Conservation (phyloP, 2,113 vertebrate species). For the Lepisosteus oculatus region DNA sequence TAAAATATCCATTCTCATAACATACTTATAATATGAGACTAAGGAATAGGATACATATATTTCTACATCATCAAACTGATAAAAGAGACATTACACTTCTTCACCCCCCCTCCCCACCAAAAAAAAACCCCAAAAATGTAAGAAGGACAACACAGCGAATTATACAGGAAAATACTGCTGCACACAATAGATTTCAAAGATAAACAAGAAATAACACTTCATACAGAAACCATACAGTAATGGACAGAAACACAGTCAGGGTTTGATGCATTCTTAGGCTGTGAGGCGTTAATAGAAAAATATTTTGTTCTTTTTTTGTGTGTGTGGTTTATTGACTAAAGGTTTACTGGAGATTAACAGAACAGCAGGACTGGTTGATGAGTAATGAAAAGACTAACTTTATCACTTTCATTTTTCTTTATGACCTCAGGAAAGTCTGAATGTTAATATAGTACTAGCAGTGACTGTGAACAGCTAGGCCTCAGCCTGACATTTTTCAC, state of each 20-base stretch:
- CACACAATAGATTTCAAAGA: constrained; percentile 84
- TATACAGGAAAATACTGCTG: constrained; percentile 89
- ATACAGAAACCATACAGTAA: constrained; percentile 86
- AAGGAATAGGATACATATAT: constrained; percentile 87
- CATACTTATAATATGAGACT: constrained; percentile 94
- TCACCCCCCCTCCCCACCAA: constrained; percentile 38
- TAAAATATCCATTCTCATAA: constrained; percentile 99
- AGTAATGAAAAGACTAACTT: not conserved
- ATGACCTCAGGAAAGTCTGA: too few relatives aligned
- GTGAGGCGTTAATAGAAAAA: constrained; percentile 62
- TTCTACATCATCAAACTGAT: constrained; percentile 85
- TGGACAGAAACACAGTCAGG: constrained; percentile 74
- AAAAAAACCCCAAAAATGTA: constrained; percentile 55
- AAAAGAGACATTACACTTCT: constrained; percentile 67
- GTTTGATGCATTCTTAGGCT: constrained; percentile 70
- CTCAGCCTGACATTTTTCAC: too few relatives aligned
- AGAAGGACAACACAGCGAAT: constrained; percentile 76
- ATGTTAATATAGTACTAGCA: too few relatives aligned
- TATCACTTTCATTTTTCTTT: too few relatives aligned
- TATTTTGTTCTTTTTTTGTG: constrained; percentile 21
- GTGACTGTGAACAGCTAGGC: too few relatives aligned
- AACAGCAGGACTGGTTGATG: constrained; percentile 26
- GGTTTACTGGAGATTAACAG: not conserved
- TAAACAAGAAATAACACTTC: constrained; percentile 85
- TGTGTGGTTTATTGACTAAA: constrained; percentile 25